These are phyloP conservation scores for Zaprionus africanus DNA, from an alignment of 1,140 invertebrate genomes.

Conservation along the genomic window DNA sequence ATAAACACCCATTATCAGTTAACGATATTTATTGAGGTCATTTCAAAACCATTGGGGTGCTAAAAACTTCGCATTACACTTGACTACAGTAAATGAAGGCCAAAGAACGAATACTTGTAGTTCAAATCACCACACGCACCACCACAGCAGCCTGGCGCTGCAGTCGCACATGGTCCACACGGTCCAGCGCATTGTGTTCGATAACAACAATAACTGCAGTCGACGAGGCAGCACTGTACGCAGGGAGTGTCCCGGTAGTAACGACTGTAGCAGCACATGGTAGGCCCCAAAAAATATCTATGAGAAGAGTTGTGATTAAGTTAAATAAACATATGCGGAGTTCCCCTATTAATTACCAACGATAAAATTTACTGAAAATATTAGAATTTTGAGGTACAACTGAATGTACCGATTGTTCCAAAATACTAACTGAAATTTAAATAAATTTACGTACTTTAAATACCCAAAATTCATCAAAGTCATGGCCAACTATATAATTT, in stretches of 20 bases:
- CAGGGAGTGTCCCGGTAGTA: slow-evolving; percentile 56
- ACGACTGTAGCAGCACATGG: slow-evolving; percentile 63
- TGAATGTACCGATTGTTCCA: neutral
- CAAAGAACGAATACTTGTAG: slow-evolving; percentile 46
- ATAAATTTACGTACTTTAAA: neutral
- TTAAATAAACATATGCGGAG: neutral
- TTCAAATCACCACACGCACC: slow-evolving; percentile 41
- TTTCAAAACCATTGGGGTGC: neutral
- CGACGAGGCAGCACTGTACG: slow-evolving; percentile 61
- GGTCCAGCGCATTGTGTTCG: slow-evolving; percentile 27
- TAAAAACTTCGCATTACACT: neutral
- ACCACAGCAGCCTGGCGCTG: slow-evolving; percentile 28
- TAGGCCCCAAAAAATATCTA: slow-evolving; percentile 4
- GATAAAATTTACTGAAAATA: neutral
- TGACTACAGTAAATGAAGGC: slow-evolving; percentile 29
- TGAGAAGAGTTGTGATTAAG: neutral
- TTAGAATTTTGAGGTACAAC: neutral
- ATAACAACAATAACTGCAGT: slow-evolving; percentile 60
- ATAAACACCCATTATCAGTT: neutral
- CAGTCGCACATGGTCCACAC: slow-evolving; percentile 27
- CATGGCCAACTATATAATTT: neutral
- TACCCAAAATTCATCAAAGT: neutral
- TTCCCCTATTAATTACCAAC: neutral
- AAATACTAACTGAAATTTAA: neutral
- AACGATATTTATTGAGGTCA: neutral